Conservation (phyloP, 2,797 vertebrate genomes). For the Pseudochirops cupreus region DNA sequence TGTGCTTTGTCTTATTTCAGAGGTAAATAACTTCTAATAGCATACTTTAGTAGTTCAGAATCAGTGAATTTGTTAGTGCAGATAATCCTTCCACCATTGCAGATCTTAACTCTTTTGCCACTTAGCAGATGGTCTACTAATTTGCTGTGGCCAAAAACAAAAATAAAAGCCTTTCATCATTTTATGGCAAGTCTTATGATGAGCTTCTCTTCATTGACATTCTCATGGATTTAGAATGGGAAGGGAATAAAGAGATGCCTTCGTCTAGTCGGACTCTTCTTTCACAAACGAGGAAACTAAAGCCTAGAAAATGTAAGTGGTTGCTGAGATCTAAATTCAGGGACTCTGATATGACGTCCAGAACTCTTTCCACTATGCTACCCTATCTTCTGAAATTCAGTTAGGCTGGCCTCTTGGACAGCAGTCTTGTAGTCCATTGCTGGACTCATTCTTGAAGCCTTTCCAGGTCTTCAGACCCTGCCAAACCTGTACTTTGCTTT, state of each 20-base stretch:
- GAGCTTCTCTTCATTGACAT: not conserved
- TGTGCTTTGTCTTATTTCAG: not conserved
- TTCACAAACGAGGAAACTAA: not conserved
- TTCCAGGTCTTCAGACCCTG: not conserved
- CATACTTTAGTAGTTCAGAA: not conserved
- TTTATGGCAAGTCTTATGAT: not conserved
- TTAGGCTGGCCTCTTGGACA: not conserved
- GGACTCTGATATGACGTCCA: not conserved
- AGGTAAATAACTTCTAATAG: not conserved
- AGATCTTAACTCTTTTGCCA: not conserved
- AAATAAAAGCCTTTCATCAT: not conserved
- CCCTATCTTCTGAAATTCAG: not conserved
- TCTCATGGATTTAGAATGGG: not conserved
- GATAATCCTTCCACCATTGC: not conserved
- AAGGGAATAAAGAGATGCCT: not conserved
- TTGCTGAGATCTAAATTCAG: not conserved
- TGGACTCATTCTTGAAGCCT: not conserved
- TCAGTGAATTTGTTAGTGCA: not conserved
- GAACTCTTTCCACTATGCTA: not conserved
- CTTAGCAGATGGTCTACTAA: not conserved
- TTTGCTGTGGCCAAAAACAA: not conserved
- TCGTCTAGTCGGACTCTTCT: not conserved
- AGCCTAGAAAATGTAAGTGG: not conserved
- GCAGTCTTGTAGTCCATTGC: not conserved
- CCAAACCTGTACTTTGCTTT: not conserved